A percentile compares a stretch with the other conserved stretches of the same genome.
These are phyloP conservation scores for Sylvilagus floridanus DNA, from an alignment of 2,797 vertebrate species.

Conservation along the genomic window DNA sequence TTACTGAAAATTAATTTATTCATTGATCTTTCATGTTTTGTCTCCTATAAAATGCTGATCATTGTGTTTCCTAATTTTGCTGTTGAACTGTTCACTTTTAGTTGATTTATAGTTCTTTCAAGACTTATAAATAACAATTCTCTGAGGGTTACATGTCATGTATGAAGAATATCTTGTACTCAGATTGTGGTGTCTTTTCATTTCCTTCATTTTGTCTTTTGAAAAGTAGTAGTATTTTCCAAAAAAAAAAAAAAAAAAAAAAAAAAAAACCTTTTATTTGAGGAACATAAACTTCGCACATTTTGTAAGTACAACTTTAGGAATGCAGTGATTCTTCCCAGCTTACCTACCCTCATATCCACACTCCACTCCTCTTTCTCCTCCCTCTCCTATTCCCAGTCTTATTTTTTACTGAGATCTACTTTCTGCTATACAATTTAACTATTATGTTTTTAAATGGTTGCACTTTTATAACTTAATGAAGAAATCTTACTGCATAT, in stretches of 20 bases:
- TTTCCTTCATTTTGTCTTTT: neutral
- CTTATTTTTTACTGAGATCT: too few relatives aligned
- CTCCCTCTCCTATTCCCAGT: too few relatives aligned
- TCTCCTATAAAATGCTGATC: slow-evolving; percentile 6
- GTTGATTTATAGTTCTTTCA: neutral
- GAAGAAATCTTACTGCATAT: neutral
- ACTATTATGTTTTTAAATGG: neutral
- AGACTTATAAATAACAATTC: slow-evolving; percentile 6
- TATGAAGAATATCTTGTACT: neutral
- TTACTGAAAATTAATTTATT: neutral
- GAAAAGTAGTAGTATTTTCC: neutral
- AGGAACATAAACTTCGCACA: too few relatives aligned
- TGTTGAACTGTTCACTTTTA: neutral
- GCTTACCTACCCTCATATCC: too few relatives aligned
- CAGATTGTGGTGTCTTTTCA: neutral
- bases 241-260: too few relatives aligned
- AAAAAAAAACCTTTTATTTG: too few relatives aligned
- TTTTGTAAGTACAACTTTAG: too few relatives aligned
- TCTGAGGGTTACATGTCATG: neutral
- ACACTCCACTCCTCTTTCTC: too few relatives aligned
- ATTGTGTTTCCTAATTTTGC: neutral
- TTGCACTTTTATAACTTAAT: neutral
- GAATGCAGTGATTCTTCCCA: too few relatives aligned
- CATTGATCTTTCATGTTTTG: neutral
- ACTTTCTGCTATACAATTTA: neutral